Base-by-base conservation (phyloP, 2,888 invertebrate genomes). In the Eilema griseolum region DNA sequence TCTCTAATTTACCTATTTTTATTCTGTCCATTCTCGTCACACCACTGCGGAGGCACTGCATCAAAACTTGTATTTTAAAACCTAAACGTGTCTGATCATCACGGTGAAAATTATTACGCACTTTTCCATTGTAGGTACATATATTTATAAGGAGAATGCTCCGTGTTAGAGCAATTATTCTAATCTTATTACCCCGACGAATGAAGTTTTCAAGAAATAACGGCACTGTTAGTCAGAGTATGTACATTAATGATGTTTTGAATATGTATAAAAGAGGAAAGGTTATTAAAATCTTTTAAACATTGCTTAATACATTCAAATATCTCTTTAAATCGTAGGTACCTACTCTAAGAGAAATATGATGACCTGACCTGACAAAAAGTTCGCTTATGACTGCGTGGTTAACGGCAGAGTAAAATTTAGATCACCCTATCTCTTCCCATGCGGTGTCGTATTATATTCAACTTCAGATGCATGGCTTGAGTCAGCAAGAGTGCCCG, bases 131-230 rank as follows among this genome's bases (percentile, higher is more conserved):
- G 57, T 57, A 24, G 16, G 41, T 46, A 10, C 28, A 31, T 33
- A 31, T 46, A 61, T 61, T 23, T n/a, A 56, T n/a, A 56, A 69
- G 60, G 52, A 60, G 64, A 60, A 60, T 31, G n/a, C 46, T 56
- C 46, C 63, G 64, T 24, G 31, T 60, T 20, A 37, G 61, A 65
- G 31, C 69, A 33, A 69, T 69, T 69, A 69, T 69, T 65, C 61
- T 69, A 65, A 65, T 65, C 28, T 69, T 69, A 69, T 69, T 69
- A 69, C 26, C 61, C 61, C 26, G 3, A n/a, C 61, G 65, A 56
- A 31, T 65, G 52, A 65, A 69, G 52, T 61, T 65, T 69, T 61
- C 65, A 52, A 31, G 65, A 60, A 64, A 69, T 33, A 37, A 61
- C 14, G 37, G 37, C 56, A 33, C 37, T 65, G 60, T 46, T 69